Evolutionary conservation across 1,140 invertebrate genomes (phyloP).

Genomic region (Mycetomoellerius zeteki): DNA sequence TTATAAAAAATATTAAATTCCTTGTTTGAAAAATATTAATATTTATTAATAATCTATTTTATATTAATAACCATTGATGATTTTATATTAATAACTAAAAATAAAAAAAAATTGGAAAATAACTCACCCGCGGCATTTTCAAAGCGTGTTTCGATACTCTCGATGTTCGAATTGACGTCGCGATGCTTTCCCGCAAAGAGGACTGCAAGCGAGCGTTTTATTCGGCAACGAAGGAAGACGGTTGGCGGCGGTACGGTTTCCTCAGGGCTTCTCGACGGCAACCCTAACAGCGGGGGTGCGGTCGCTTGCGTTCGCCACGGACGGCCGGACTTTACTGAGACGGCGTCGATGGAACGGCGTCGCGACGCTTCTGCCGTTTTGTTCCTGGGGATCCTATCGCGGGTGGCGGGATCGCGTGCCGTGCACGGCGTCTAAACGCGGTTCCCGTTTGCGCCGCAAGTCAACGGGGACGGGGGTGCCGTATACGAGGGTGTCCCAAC

Average conservation of each 20-base stretch:
- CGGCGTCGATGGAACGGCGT: conserved; percentile 62
- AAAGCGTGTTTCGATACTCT: not conserved
- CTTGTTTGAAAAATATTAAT: no score
- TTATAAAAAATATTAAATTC: not conserved
- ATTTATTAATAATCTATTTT: conserved; percentile 12
- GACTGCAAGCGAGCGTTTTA: not conserved
- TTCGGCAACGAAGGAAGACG: conserved; percentile 60
- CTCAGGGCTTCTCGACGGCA: conserved; percentile 72
- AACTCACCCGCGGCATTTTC: conserved; percentile 81
- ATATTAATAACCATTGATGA: not conserved
- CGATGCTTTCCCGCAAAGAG: not conserved
- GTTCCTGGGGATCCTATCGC: conserved; percentile 42
- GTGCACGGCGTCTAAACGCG: conserved; percentile 69
- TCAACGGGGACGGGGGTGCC: conserved; percentile 4
- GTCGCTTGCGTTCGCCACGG: conserved; percentile 74
- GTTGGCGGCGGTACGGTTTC: conserved; percentile 77
- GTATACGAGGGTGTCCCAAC: conserved; percentile 24
- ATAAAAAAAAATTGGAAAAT: not conserved
- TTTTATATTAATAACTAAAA: not conserved
- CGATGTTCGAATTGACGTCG: not conserved
- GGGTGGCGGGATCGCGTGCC: conserved; percentile 72
- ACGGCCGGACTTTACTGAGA: conserved; percentile 80
- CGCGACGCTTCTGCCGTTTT: conserved; percentile 71
- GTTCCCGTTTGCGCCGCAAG: conserved; percentile 32
- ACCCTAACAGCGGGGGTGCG: conserved; percentile 47